Evolutionary conservation across 2,888 invertebrate species (phyloP), one percentile per base, ranked within the genome.

Genomic region (Tricholauxania praeusta): DNA sequence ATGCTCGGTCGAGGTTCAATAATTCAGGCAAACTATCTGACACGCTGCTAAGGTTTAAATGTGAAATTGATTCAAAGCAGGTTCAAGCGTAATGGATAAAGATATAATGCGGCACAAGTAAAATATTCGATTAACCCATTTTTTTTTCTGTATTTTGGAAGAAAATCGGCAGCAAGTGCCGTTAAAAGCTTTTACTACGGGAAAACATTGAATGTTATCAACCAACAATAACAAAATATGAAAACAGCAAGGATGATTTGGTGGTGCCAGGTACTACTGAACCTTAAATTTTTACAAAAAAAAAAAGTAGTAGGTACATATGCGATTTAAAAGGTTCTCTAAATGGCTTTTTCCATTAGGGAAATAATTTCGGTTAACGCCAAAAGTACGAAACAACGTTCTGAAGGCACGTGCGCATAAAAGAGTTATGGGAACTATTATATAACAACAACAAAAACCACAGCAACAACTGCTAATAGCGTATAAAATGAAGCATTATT

Each of bases 101-200:
- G 28, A 19, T 19, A 57, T 57, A 14, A 28, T 19, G 63, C 3
- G 14, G 62, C 12, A 47, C 48, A 39, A 39, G 10, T 39, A 39
- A 7, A 10, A 39, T 39, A 32, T 47, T 63, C 55, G 67, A 57
- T 67, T 67, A 67, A 47, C 55, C 55, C 57, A 55, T 48, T 57
- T 57, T 39, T 19, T 22, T 28, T 28, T 28, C 4, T 28, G 28
- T 28, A 28, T 28, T 28, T 28, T 28, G 4, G 28, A 28, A 28
- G 28, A 53, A 39, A 49, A 67, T 19, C 48, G 22, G 12, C 57
- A 52, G 60, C 73, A 73, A 70, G 51, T 66, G 65, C 55, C 22
- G 60, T 28, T 71, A 73, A 73, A 73, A 73, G 71, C 60, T 47
- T 71, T 73, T 73, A 0, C 39, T 48, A 19, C 63, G 39, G 57